Evolutionary conservation across 2,888 invertebrate species (phyloP), one percentile per base, ranked within the genome.

Genomic region (Tachina lurida): DNA sequence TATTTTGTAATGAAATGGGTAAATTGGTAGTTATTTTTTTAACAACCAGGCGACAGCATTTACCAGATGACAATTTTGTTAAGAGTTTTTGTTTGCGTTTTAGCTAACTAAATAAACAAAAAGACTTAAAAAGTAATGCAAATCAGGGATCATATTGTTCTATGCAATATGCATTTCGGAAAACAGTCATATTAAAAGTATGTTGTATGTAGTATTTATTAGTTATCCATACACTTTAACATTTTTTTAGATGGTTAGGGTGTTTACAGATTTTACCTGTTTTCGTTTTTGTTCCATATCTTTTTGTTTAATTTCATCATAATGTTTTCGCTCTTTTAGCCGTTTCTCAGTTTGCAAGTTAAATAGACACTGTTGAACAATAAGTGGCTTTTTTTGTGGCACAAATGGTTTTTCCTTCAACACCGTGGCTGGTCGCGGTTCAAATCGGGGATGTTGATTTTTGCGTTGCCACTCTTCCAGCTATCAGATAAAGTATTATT

Each of bases 321-420:
- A 92, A 31, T 90, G 89, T 31, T 91, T 91, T 1, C 93, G 90
- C 19, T 91, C 91, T 22, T 89, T 89, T 58, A 91, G 76, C 0
- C 93, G 90, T 58, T 89, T 88, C 12, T 92, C 92, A 2, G 88
- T 70, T 15, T 88, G 89, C 43, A 93, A 84, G n/a, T 91, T 89
- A 63, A 93, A 92, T 22, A 92, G 92, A 39, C 89, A 89, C 7
- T 76, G 41, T 8, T 90, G 88, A 22, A 89, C 65, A 31, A 88
- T 75, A 68, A 78, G 68, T 10, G 73, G 63, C 19, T 80, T 84
- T 75, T 89, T 90, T 77, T 89, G 89, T 7, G 90, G 91, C 31
- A 87, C 80, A 84, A 90, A 90, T 0, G 91, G 90, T 43, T 90
- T 88, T 17, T 90, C 88, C 41, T 88, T 87, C 4, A 90, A 79